Base-by-base conservation (phyloP, 1,140 invertebrate species). In the Alviniconcha marisindica region DNA sequence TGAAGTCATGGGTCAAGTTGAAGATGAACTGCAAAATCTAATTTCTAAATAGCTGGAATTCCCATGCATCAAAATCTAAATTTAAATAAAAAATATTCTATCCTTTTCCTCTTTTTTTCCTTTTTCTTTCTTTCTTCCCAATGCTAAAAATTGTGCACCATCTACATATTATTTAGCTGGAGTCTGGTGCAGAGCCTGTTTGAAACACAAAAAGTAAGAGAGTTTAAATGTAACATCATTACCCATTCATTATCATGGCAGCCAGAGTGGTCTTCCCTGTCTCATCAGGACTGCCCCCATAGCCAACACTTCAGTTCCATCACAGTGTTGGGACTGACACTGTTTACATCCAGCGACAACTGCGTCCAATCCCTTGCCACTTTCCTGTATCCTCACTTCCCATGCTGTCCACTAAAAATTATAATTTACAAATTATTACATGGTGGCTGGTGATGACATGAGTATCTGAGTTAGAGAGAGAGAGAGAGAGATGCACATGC, bases 251-350 rank as follows among this genome's bases (percentile, higher is more conserved):
- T 36, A 99, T 96, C 94, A 99, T 95, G 2, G 98, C 98, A 95
- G 99, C 99, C n/a, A 99, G 94, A n/a, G 98, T 99, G 2, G 98
- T 99, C 94, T 99, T 98, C 38, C 98, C 98, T 92, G 95, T 95
- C 94, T 99, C 99, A 95, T 99, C 98, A 0, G 98, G 98, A 91
- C 96, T 97, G 24, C 98, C 98, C 40, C 98, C 98, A 94, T 94
- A 99, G 1, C 99, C 99, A 21, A 99, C 98, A 5, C 97, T 98
- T 21, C 94, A n/a, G n/a, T n/a, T n/a, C n/a, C 95, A 93, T 98
- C 96, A 94, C 98, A 99, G 92, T 97, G 97, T 76, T 94, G 91
- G 0, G 83, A 77, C 94, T 99, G 98, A 93, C 98, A 99, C 24
- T 94, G 93, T 40, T 94, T 94, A 89, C 97, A 98, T 5, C 97